Percentiles rank a stretch among this genome's conserved stretches.
Evolutionary conservation across 2,797 vertebrate species (phyloP).

Genomic region (Pachyuromys duprasi): DNA sequence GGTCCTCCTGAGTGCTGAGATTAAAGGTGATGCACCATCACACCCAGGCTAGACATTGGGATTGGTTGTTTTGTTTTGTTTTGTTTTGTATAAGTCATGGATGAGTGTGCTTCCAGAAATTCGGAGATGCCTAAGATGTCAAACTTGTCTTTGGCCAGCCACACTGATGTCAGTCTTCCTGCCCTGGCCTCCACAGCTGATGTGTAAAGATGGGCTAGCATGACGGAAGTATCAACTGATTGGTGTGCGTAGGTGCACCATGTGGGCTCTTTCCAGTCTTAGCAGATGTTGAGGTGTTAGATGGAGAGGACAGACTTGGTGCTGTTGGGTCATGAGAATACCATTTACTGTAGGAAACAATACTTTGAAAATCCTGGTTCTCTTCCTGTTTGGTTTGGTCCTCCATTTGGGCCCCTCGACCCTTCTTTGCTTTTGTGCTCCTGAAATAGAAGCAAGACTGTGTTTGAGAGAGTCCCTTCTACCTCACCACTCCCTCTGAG

Average conservation of each 20-base stretch:
- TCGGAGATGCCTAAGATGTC: not conserved
- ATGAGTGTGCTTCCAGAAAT: constrained; percentile 11
- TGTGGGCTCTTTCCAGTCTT: not conserved
- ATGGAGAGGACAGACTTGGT: not conserved
- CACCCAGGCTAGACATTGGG: not conserved
- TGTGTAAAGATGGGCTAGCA: not conserved
- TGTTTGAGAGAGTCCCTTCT: not conserved
- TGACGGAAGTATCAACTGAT: not conserved
- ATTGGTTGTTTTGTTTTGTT: not conserved
- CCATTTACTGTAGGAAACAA: constrained; percentile 10
- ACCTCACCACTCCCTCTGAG: not conserved
- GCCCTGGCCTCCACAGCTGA: not conserved
- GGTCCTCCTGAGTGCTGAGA: not conserved
- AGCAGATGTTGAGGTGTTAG: not conserved
- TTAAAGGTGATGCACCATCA: not conserved
- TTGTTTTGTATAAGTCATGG: not conserved
- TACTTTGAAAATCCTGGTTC: not conserved
- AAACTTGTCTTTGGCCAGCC: not conserved
- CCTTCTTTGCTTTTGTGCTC: not conserved
- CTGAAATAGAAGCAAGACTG: not conserved
- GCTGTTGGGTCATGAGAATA: not conserved
- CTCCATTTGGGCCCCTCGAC: not conserved
- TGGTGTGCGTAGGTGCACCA: not conserved
- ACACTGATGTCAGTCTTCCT: not conserved
- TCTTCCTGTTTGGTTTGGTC: not conserved